These are phyloP conservation scores for Eunapius fragilis DNA, from an alignment of 37 sponge, comb jelly and placozoan species.

Conservation along the genomic window DNA sequence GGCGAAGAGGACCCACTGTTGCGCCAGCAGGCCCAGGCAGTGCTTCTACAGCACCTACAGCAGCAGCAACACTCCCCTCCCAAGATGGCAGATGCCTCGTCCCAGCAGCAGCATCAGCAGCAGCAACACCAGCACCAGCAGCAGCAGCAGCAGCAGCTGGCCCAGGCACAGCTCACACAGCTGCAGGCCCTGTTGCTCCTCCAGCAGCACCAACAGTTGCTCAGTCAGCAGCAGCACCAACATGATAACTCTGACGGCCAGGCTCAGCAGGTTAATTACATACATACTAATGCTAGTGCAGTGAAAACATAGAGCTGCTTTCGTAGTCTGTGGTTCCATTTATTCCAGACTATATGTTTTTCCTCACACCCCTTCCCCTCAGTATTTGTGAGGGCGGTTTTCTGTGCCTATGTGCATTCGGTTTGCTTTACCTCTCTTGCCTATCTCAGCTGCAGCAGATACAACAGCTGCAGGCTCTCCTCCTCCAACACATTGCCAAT, in stretches of 20 bases:
- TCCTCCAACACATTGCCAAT: constrained; percentile 74
- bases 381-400: not conserved
- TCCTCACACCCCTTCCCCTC: not conserved
- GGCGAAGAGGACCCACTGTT: constrained; percentile 54
- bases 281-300: too few species aligned
- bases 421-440: not conserved
- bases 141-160: constrained; percentile 19
- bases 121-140: not conserved
- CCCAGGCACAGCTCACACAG: constrained; percentile 67
- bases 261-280: constrained; percentile 33
- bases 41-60: constrained; percentile 54
- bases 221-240: constrained; percentile 56
- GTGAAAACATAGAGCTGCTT: too few species aligned
- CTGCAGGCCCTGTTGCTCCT: constrained; percentile 63
- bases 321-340: too few species aligned
- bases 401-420: not conserved
- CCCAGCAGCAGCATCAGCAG: constrained; percentile 57
- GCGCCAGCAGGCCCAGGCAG: constrained; percentile 52
- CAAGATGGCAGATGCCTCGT: not conserved
- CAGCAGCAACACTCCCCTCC: constrained; percentile 33
- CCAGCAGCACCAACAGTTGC: constrained; percentile 77
- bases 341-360: too few species aligned
- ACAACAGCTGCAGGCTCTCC: constrained; percentile 70
- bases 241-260: constrained; percentile 33
- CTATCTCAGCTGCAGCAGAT: constrained; percentile 72